A percentile compares a stretch with the other conserved stretches of the same genome.
phyloP scores from a whole-genome alignment of 1,140 invertebrate genomes.

The Orussus abietinus region DNA sequence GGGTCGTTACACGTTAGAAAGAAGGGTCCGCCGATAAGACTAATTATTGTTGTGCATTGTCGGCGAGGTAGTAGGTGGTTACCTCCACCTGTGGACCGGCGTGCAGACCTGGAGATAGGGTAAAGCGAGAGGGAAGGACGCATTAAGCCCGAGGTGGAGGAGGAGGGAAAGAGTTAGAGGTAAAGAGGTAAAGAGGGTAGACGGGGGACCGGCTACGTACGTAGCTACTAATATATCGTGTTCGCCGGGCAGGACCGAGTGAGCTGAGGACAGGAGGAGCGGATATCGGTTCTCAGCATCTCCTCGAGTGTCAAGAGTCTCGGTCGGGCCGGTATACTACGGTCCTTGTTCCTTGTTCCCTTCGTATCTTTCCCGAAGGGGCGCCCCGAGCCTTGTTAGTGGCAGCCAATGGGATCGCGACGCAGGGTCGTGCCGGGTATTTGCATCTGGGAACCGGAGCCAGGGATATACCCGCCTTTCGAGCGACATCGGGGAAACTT shows the following conservation, averaged over 20 bases:
- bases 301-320: constrained; percentile 39
- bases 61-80: constrained; percentile 15
- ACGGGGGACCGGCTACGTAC: constrained; percentile 1
- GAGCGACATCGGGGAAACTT: too few relatives aligned
- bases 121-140: background rate
- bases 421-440: constrained; percentile 32
- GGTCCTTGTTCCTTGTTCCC: constrained; percentile 23
- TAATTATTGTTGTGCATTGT: constrained; percentile 42
- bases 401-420: constrained; percentile 40
- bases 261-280: constrained; percentile 31
- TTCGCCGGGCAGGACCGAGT: constrained; percentile 23
- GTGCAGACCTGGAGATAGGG: background rate
- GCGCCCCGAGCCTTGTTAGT: constrained; percentile 38
- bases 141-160: too few relatives aligned
- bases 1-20: constrained; percentile 25
- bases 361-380: constrained; percentile 19
- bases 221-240: constrained; percentile 29
- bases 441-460: constrained; percentile 32
- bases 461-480: too few relatives aligned
- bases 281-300: constrained; percentile 46
- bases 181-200: background rate
- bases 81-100: background rate
- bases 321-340: constrained; percentile 34
- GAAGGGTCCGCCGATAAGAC: constrained; percentile 34
- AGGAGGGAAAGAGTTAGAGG: too few relatives aligned